These are phyloP conservation scores for Platyscapa corneri DNA, from an alignment of 1,140 invertebrate genomes.

Conservation along the genomic window DNA sequence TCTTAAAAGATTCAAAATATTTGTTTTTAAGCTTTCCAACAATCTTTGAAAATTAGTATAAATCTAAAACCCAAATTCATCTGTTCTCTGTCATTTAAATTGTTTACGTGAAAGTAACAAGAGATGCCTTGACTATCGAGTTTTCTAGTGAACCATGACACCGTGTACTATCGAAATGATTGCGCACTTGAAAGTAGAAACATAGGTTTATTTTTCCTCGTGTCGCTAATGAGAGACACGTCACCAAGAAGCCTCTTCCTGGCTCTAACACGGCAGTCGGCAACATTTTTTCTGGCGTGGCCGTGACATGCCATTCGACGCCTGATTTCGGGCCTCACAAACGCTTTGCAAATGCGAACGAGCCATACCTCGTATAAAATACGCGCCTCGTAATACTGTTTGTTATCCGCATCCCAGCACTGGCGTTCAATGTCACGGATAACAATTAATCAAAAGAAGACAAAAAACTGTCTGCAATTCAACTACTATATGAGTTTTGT, in stretches of 20 bases:
- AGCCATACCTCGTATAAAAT: not conserved
- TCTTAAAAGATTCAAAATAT: constrained; percentile 1
- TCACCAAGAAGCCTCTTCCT: constrained; percentile 55
- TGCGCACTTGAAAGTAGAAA: not conserved
- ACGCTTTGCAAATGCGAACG: not conserved
- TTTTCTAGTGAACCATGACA: not conserved
- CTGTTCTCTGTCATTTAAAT: not conserved
- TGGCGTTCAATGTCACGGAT: constrained; percentile 35
- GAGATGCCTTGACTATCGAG: not conserved
- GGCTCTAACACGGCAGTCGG: not conserved
- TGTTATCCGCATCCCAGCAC: not conserved
- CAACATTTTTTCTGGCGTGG: constrained; percentile 13
- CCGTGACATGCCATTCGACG: constrained; percentile 37
- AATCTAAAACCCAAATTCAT: not conserved
- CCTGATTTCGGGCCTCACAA: constrained; percentile 20
- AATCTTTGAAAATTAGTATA: not conserved
- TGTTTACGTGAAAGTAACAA: not conserved
- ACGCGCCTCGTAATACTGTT: not conserved
- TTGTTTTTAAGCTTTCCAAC: constrained; percentile 10
- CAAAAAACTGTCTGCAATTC: not conserved
- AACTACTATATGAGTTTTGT: not conserved
- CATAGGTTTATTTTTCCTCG: constrained; percentile 13
- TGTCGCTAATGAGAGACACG: constrained; percentile 47
- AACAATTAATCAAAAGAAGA: not conserved
- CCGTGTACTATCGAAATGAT: not conserved